Evolutionary conservation across 2,113 vertebrate genomes (phyloP), one percentile per base, ranked within the genome.

Genomic region (Theristicus caerulescens): DNA sequence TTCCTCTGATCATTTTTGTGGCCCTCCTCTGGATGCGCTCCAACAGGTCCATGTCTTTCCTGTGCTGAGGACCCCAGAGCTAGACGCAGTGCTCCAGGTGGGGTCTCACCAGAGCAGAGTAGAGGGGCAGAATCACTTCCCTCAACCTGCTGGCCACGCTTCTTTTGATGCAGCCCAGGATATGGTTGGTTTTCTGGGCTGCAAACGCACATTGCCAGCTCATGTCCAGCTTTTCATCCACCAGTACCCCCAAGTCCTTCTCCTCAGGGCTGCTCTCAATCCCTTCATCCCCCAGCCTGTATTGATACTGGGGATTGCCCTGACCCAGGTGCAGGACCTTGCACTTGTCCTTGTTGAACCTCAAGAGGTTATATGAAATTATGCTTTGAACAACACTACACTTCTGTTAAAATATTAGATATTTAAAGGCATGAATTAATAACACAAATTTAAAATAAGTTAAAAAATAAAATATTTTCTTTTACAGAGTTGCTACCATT

Each of bases 91-190:
- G 16, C 18, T 70, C 4, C n/a, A 51, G 36, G n/a, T 20, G n/a
- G 16, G 10, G 42, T 51, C n/a, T 76, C 44, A 42, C 1, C 1
- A n/a, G 7, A 5, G 7, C 0, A 0, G 20, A 55, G 27, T 2
- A 8, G 9, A 49, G n/a, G 16, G 19, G 31, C 0, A 31, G 52
- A n/a, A 51, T 67, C 19, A 1, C 24, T 18, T 66, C n/a, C n/a
- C 22, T 66, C 0, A 0, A 29, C 22, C n/a, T 49, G 11, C 71
- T 40, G 42, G 14, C 10, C 34, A 38, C 0, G 0, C 9, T 65
- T 22, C 36, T 82, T 17, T 22, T 29, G 15, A 29, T 57, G 42
- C n/a, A 49, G 42, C 18, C 24, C 42, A 42, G 40, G 40, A 42
- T 42, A 42, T 12, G 13, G 10, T 55, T 47, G 5, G 51, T 5